Base-by-base conservation (phyloP, 2,113 vertebrate species). In the Tinamus guttatus region DNA sequence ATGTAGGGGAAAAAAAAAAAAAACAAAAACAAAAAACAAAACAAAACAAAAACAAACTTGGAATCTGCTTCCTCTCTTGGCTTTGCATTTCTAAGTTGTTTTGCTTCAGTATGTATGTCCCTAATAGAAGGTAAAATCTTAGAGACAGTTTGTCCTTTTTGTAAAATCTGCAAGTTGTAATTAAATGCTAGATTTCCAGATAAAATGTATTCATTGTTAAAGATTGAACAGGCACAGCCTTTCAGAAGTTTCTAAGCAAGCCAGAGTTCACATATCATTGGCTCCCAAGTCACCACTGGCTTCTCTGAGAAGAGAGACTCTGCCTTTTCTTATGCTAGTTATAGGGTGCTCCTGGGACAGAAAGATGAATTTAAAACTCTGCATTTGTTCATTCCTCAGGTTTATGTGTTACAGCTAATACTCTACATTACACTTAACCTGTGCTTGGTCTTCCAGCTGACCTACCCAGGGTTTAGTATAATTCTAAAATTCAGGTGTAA, bases 261-360 rank as follows among this genome's bases (percentile, higher is more conserved):
- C 0, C 0, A 18, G 21, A 52, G 17, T 21, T 5, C 21, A 21
- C 2, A 4, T 9, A 11, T 10, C 21, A 8, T 13, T 87, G 27
- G 15, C 78, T 60, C 32, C 58, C 49, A 47, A 3, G 8, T 21
- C 10, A 18, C 25, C 34, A 51, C 21, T 25, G 28, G 16, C n/a
- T 64, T 77, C 38, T 38, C 41, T 13, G 8, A 64, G n/a, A 38
- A 59, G n/a, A 43, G 19, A 41, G 15, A 1, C 27, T 43, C 60
- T 5, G 13, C 10, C 43, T 71, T 52, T 52, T 52, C 59, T 69
- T 34, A 5, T 1, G 0, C 1, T 3, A 36, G 30, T 40, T 60
- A 30, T 0, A 0, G 5, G 13, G 24, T 24, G 9, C 28, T 49
- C 17, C 70, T 65, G 1, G 3, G 36, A 60, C 28, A 21, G 68